Evolutionary conservation across 92 coral and sea anemone species (phyloP).

Genomic region (Scolanthus callimorphus): DNA sequence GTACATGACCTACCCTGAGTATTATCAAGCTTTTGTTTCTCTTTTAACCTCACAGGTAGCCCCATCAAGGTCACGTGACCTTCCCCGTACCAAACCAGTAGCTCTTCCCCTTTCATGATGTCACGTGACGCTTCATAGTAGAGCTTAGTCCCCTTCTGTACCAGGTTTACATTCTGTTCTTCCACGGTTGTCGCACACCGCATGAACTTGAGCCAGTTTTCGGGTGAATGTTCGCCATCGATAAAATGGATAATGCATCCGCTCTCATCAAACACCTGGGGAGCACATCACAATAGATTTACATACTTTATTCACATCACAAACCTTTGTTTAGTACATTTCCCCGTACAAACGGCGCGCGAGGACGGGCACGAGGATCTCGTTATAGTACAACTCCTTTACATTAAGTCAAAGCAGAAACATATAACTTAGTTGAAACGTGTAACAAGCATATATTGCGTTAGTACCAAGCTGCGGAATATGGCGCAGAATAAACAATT

Average conservation of each 20-base stretch:
- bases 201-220: conserved; percentile 78
- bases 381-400: no score
- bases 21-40: conserved; percentile 2
- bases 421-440: no score
- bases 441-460: no score
- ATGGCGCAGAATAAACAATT: no score
- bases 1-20: no score
- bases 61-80: conserved; percentile 60
- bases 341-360: no score
- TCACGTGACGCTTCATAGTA: conserved; percentile 67
- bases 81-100: conserved; percentile 78
- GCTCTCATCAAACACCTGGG: conserved; percentile 45
- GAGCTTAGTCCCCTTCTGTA: conserved; percentile 45
- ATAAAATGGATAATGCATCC: conserved; percentile 45
- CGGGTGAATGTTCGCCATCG: conserved; percentile 48
- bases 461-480: no score
- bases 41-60: conserved; percentile 43
- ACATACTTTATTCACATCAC: no score
- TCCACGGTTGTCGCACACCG: conserved; percentile 55
- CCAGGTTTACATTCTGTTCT: conserved; percentile 60
- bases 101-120: conserved; percentile 60
- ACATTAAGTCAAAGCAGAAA: no score
- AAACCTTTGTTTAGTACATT: no score
- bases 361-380: no score
- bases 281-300: no score